Conservation (phyloP, 2,888 invertebrate species). For the Sarcophaga subvicina region DNA sequence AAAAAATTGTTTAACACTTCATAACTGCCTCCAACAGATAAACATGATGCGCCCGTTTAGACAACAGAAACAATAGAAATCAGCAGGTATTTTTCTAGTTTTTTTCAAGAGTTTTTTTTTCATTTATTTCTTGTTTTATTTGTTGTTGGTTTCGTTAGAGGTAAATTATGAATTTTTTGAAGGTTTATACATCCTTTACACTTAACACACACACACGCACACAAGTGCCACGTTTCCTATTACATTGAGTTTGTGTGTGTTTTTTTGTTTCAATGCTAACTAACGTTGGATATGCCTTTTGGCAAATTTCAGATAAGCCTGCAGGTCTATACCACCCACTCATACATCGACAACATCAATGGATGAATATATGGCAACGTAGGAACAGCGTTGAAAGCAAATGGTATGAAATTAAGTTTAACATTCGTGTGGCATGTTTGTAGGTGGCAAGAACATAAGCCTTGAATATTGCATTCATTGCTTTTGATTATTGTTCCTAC, state of each 20-base stretch:
- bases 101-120: conserved; percentile 9
- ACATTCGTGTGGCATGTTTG: conserved; percentile 26
- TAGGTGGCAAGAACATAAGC: conserved; percentile 53
- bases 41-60: conserved; percentile 52
- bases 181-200: conserved; percentile 36
- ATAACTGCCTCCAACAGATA: conserved; percentile 66
- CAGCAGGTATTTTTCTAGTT: conserved; percentile 60
- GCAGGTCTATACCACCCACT: background rate
- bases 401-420: conserved; percentile 16
- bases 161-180: conserved; percentile 57
- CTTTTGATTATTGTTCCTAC: conserved; percentile 64
- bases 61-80: conserved; percentile 61
- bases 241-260: background rate
- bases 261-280: conserved; percentile 53
- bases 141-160: conserved; percentile 22
- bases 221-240: background rate
- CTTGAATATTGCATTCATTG: conserved; percentile 66
- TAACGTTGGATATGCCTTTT: conserved; percentile 24
- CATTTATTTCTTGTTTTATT: background rate
- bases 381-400: background rate
- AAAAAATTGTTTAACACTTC: conserved; percentile 53
- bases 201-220: background rate
- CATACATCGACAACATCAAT: background rate
- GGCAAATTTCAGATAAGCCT: conserved; percentile 7
- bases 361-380: background rate